Conservation (phyloP, 2,888 invertebrate species). For the Formica aserva region DNA sequence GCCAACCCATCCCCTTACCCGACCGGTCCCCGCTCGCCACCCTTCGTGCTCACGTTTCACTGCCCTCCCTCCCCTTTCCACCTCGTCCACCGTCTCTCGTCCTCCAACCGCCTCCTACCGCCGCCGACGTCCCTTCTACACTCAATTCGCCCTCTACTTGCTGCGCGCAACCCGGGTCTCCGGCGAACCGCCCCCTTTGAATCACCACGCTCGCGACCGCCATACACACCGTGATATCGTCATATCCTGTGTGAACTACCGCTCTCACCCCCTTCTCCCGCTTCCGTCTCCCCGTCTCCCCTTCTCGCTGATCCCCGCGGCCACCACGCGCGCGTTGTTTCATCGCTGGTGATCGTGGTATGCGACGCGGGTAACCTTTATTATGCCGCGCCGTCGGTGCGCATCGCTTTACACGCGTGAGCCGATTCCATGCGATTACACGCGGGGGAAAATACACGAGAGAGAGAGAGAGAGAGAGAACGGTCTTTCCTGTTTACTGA, state of each 20-base stretch:
- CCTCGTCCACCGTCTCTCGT: conserved; percentile 59
- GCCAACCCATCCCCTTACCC: conserved; percentile 81
- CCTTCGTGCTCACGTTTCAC: conserved; percentile 66
- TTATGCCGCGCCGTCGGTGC: conserved; percentile 56
- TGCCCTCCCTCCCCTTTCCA: conserved; percentile 20
- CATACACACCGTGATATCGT: conserved; percentile 58
- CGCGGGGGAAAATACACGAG: neutral
- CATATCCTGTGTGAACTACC: conserved; percentile 67
- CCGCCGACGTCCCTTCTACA: conserved; percentile 74
- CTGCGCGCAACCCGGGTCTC: conserved; percentile 73
- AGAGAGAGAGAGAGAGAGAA: neutral
- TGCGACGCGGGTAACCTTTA: conserved; percentile 74
- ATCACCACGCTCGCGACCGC: conserved; percentile 58
- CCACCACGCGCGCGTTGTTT: conserved; percentile 61
- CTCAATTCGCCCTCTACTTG: conserved; percentile 81
- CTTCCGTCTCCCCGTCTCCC: neutral
- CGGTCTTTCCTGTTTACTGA: neutral
- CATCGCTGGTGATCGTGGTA: conserved; percentile 72
- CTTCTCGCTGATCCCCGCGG: conserved; percentile 44
- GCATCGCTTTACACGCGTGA: conserved; percentile 43
- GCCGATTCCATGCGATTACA: conserved; percentile 41
- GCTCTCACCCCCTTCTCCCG: neutral
- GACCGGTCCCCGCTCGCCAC: conserved; percentile 68
- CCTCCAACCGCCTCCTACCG: conserved; percentile 58
- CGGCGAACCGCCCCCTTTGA: conserved; percentile 79